Evolutionary conservation across 2,113 vertebrate species (phyloP).

Genomic region (Odontophorus gujanensis): DNA sequence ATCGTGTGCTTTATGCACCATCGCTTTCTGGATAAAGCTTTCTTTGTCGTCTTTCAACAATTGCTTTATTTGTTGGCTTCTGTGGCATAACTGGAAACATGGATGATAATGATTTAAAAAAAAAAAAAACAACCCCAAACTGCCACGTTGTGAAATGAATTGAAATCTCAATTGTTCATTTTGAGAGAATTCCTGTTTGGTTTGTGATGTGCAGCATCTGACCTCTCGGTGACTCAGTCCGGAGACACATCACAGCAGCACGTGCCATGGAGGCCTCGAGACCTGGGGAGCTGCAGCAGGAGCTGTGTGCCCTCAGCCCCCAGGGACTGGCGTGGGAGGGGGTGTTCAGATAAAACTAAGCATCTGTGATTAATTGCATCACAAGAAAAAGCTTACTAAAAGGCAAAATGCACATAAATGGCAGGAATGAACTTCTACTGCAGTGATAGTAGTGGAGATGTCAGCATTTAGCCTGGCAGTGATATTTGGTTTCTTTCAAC

Average conservation of each 20-base stretch:
- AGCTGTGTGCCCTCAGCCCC: background rate
- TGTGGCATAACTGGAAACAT: conserved; percentile 17
- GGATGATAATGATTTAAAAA: background rate
- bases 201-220: background rate
- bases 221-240: background rate
- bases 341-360: background rate
- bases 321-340: too few species aligned
- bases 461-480: background rate
- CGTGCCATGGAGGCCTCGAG: rapidly evolving
- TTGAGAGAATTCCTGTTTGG: background rate
- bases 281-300: background rate
- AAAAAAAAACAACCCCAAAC: background rate
- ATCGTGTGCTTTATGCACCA: conserved; percentile 6
- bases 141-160: background rate
- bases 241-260: background rate
- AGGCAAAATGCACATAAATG: rapidly evolving
- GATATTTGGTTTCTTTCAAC: background rate
- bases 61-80: conserved; percentile 55
- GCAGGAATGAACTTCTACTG: background rate
- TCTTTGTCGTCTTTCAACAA: conserved; percentile 66
- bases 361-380: background rate
- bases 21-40: conserved; percentile 55
- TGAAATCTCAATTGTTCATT: background rate
- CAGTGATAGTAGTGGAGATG: background rate
- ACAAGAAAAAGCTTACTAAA: background rate